phyloP scores from a whole-genome alignment of 2,797 vertebrate genomes.

The Anolis apletophallus region DNA sequence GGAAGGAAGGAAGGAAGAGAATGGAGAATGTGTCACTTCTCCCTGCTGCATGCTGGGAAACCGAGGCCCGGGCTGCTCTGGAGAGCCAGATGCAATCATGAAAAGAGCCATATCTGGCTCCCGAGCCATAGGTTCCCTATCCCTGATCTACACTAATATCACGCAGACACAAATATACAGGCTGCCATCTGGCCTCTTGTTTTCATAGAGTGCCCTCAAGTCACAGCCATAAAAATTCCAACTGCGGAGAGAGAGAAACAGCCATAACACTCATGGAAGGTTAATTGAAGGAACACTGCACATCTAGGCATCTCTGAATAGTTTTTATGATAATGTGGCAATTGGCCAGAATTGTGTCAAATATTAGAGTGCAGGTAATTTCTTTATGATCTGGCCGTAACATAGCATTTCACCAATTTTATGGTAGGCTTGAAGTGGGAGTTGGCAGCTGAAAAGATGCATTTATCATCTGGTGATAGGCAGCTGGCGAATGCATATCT shows the following conservation, averaged over 20 bases:
- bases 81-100: too few relatives aligned
- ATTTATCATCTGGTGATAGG: constrained; percentile 14
- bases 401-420: not conserved
- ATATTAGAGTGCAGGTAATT: not conserved
- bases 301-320: not conserved
- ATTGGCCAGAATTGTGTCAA: not conserved
- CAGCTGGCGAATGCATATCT: not conserved
- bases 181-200: not conserved
- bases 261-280: not conserved
- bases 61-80: too few relatives aligned
- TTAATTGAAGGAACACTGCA: not conserved
- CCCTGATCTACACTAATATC: too few relatives aligned
- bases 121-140: too few relatives aligned
- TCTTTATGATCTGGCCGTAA: constrained; percentile 1
- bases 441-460: not conserved
- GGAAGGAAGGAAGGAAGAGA: too few relatives aligned
- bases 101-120: too few relatives aligned
- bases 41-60: too few relatives aligned
- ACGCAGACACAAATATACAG: not conserved
- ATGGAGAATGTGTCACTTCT: too few relatives aligned
- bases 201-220: not conserved
- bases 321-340: not conserved
- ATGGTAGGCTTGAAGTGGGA: not conserved
- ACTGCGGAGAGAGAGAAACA: not conserved
- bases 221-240: not conserved